Evolutionary conservation across 30 jellyfish, hydroid and myxozoan species (phyloP), one percentile per base, ranked within the genome.

Genomic region (Cassiopea andromeda): DNA sequence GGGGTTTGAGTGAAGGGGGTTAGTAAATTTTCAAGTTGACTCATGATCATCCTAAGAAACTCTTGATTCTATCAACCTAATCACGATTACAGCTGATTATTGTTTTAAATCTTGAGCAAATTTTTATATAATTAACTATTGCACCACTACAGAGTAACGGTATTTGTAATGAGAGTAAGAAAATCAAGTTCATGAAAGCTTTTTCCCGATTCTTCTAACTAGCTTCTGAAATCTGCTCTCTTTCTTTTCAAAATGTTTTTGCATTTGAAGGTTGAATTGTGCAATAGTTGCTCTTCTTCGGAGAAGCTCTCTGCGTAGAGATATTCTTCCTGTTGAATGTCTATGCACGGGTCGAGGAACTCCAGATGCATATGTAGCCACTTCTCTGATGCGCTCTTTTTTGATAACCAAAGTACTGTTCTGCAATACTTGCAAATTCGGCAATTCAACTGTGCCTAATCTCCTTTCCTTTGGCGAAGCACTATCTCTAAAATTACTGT

Each of bases 231-330:
- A 10, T 54, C 64, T 54, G 64, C 64, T 54, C 64, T 43, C 17
- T 10, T 70, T 70, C 79, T 19, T 10, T 15, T 4, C 79, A 18
- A 70, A 70, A 3, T 70, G 54, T 1, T 19, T 70, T 27, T 70
- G 79, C 49, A 70, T 5, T 43, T 70, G 79, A 43, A 70, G 38
- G 54, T 70, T 43, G 38, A 70, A 70, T 38, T 70, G 79, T 43
- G 79, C 79, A 70, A 70, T 70, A 12, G 79, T 70, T 6, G 27
- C 27, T 19, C 79, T 70, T 15, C 79, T 70, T 27, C 38, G 47
- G 27, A 70, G 54, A 19, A 70, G 79, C 79, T 70, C 79, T 70
- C 79, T 70, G 12, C 79, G 79, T 15, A 70, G 54, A 18, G 79
- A 70, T 2, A 18, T 19, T 27, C 79, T 19, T 19, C 79, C 79